Evolutionary conservation across 1,140 invertebrate species (phyloP), one percentile per base, ranked within the genome.

Genomic region (Ptiloglossa arizonensis): DNA sequence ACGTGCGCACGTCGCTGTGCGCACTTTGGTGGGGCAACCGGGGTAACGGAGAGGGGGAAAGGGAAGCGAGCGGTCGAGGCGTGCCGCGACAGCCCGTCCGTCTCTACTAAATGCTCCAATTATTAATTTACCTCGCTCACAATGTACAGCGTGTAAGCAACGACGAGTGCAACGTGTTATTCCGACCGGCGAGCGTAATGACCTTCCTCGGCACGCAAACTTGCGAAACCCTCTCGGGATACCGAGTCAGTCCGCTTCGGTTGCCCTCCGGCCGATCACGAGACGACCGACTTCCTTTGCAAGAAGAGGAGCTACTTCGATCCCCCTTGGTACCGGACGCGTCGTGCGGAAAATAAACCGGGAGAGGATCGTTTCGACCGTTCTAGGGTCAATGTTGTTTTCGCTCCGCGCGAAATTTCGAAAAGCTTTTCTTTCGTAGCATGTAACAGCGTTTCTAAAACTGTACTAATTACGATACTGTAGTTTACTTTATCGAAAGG

Each of bases 121-220:
- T 87, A 87, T 87, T 87, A 88, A 87, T 88, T 88, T 88, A 86
- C 82, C 66, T 84, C 81, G 86, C 83, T 87, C 80, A 82, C 80
- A 84, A 83, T 81, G 77, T 80, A 73, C 72, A 62, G n/a, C 66
- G 77, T 73, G 74, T 57, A 74, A 80, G 69, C 73, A 66, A 57
- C 48, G 64, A 73, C 64, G 72, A 80, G 68, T 72, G 71, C 77
- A 87, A 86, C 85, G 67, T 87, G 85, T 87, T 87, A 87, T 87
- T 87, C 79, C 60, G 70, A 6, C 27, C 60, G 66, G 68, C 59
- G 54, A 54, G 19, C 64, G 79, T 87, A 87, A 87, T 87, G 77
- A 86, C 72, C 81, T 76, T 80, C 70, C 59, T 32, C 19, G 54
- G 59, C 73, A 75, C 56, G 76, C 70, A 75, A 81, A 76, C 75